Evolutionary conservation across 1,140 invertebrate genomes (phyloP), one percentile per base, ranked within the genome.

Genomic region (Heliconius nattereri): DNA sequence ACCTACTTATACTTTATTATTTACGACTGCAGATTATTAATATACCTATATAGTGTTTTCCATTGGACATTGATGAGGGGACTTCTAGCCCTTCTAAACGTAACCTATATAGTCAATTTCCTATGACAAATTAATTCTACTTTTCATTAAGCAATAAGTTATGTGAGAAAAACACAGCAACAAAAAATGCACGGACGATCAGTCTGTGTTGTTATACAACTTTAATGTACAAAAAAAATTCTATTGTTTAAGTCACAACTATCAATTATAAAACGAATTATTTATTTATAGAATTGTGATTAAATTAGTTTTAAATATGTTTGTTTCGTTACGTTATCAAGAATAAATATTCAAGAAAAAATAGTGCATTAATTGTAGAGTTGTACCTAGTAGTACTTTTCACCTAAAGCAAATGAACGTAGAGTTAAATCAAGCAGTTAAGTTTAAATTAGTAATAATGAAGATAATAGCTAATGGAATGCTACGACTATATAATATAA

Each of bases 371-470:
- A 70, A 60, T 60, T 76, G 60, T 80, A 49, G 81, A 79, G 74
- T 35, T 35, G 32, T 72, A 60, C 32, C 60, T 7, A 35, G 32
- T 35, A 35, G 32, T 35, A 35, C 7, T 60, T 78, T 66, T 82
- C 80, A 85, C 78, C 71, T 82, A 52, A 75, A 78, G 82, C 74
- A 75, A 80, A 70, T 57, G 52, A 40, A 78, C 75, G 73, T 76
- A 75, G 57, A 83, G 73, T 71, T 74, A 74, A 54, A 78, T 70
- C 72, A 23, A 78, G 45, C 75, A 79, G 78, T 74, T 76, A 77
- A 49, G 37, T 71, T 76, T 80, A 79, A 82, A 78, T 70, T 75
- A 75, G 45, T 57, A 60, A 73, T 80, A 54, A 60, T 79, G 57
- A 79, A 71, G 60, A 75, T 52, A 52, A 20, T 52, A 71, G 9